Evolutionary conservation across 2,113 vertebrate species (phyloP), one percentile per base, ranked within the genome.

Genomic region (Trematomus loennbergii): DNA sequence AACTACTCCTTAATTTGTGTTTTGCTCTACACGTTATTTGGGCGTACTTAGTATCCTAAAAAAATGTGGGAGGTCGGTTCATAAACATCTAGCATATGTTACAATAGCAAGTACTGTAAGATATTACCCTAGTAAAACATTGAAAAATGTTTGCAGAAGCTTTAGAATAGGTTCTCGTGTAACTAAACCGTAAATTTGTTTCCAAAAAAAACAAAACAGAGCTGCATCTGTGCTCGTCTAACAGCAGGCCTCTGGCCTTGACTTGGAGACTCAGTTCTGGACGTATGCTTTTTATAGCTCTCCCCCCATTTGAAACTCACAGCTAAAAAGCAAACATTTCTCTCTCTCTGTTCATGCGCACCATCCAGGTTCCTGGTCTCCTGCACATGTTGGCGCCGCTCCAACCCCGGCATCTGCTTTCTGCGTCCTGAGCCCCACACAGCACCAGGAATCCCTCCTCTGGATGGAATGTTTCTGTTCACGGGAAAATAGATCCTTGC

Each of bases 381-480:
- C 79, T 75, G 87, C 91, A 88, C 75, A 83, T 71, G 79, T 84
- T 91, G 93, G 91, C 90, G 0, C 36, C 1, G 29, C 40, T 90
- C 90, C 92, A 93, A 79, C 65, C 12, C 70, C 74, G 65, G 86
- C 92, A 94, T 94, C 92, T 94, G 93, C 85, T 94, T 92, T 92
- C 85, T 81, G 84, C 62, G 67, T 92, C 88, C 84, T 9, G 79
- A 85, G 80, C 73, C 83, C 43, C 73, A 75, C 90, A 82, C 85
- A 79, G 72, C 75, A 84, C 61, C 75, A 80, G 78, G 84, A 86
- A 83, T 84, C 87, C 85, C 87, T 91, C 76, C 84, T 87, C 82
- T 78, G 88, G 81, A 84, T 75, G 80, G 84, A 89, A 88, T 79
- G 84, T 86, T 90, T 80, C 83, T 87, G 72, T 83, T 86, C 79